phyloP scores from a whole-genome alignment of 2,888 invertebrate genomes.

The Meandrusa payeni region DNA sequence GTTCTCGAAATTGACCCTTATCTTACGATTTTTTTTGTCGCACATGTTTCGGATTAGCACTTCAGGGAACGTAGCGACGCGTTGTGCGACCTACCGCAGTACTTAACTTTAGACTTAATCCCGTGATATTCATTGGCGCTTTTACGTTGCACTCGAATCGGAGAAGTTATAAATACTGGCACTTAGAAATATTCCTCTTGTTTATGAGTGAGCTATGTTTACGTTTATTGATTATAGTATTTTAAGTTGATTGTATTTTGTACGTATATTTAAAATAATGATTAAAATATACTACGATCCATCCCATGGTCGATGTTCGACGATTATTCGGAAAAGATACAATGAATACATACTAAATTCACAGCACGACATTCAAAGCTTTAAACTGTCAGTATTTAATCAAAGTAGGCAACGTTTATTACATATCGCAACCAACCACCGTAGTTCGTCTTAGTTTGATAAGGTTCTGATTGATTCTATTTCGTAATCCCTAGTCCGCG shows the following conservation, averaged over 20 bases:
- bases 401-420: too few relatives aligned
- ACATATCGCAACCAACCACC: too few relatives aligned
- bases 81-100: conserved; percentile 71
- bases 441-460: too few relatives aligned
- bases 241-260: not conserved
- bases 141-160: conserved; percentile 59
- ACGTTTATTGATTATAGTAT: conserved; percentile 17
- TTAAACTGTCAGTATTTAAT: too few relatives aligned
- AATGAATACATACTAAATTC: too few relatives aligned
- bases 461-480: too few relatives aligned
- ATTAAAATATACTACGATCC: too few relatives aligned
- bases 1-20: conserved; percentile 76
- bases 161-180: conserved; percentile 33
- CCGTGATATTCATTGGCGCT: conserved; percentile 62
- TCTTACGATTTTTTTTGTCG: conserved; percentile 69
- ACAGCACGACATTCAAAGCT: too few relatives aligned
- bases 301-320: too few relatives aligned
- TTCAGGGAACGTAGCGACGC: conserved; percentile 61
- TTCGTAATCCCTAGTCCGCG: too few relatives aligned
- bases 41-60: conserved; percentile 77
- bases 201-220: conserved; percentile 23
- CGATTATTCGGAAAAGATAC: too few relatives aligned
- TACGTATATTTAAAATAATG: too few relatives aligned
- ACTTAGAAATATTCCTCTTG: conserved; percentile 2
- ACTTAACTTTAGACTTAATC: conserved; percentile 66